These are phyloP conservation scores for Euglossa dilemma DNA, from an alignment of 1,140 invertebrate genomes.

Conservation along the genomic window DNA sequence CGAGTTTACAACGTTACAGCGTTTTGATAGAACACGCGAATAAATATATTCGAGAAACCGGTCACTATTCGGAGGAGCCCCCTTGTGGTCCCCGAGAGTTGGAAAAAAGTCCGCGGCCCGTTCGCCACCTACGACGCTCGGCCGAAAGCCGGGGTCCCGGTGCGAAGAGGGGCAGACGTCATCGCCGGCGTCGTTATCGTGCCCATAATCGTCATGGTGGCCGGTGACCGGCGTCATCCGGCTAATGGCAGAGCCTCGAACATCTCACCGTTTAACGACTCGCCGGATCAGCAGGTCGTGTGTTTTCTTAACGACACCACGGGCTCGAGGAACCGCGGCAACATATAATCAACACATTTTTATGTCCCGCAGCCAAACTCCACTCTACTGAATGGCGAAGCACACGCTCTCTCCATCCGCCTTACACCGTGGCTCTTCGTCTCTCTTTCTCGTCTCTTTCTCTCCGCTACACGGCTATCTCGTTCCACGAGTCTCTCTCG, in stretches of 20 bases:
- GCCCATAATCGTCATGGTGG: conserved; percentile 42
- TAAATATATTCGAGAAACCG: too few relatives aligned
- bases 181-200: conserved; percentile 42
- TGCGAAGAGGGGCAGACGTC: conserved; percentile 21
- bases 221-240: conserved; percentile 50
- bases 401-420: conserved; percentile 48
- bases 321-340: conserved; percentile 69
- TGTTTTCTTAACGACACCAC: conserved; percentile 80
- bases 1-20: too few relatives aligned
- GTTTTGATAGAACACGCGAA: too few relatives aligned
- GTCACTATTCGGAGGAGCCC: too few relatives aligned
- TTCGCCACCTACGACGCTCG: background rate
- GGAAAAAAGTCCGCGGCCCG: background rate
- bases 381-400: conserved; percentile 78
- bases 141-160: background rate
- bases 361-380: conserved; percentile 80
- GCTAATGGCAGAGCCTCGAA: conserved; percentile 59
- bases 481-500: conserved; percentile 27
- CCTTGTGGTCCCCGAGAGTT: background rate
- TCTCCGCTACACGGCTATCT: background rate
- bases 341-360: conserved; percentile 83
- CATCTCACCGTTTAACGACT: conserved; percentile 65
- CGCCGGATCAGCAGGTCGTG: conserved; percentile 55
- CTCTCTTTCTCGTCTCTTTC: background rate
- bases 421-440: background rate